phyloP scores from a whole-genome alignment of 2,113 vertebrate genomes.

The Eonycteris spelaea region DNA sequence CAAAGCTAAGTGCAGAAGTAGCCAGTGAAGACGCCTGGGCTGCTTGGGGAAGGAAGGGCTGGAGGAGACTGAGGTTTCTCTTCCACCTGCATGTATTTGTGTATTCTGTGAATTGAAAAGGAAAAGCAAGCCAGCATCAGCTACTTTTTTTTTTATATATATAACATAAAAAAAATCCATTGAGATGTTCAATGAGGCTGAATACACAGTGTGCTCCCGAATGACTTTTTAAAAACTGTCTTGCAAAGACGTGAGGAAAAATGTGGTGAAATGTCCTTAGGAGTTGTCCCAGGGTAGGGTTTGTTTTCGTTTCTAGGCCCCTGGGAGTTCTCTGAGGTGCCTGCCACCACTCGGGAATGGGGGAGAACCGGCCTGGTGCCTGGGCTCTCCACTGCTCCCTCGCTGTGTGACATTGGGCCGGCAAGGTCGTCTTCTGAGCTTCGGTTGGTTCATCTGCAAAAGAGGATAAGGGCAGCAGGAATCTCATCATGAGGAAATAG shows the following conservation, averaged over 20 bases:
- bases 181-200: not conserved
- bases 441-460: not conserved
- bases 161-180: not conserved
- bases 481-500: not conserved
- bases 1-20: not conserved
- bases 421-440: not conserved
- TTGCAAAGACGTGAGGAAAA: not conserved
- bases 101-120: not conserved
- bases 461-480: too few relatives aligned
- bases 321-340: not conserved
- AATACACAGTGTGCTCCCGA: too few relatives aligned
- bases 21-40: not conserved
- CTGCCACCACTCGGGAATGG: not conserved
- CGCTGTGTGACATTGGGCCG: not conserved
- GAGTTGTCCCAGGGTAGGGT: not conserved
- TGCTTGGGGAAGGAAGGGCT: too few relatives aligned
- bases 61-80: not conserved
- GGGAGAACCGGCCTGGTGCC: rapidly evolving
- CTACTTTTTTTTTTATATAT: not conserved
- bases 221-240: not conserved
- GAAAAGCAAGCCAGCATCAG: not conserved
- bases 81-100: not conserved
- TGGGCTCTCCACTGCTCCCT: rapidly evolving
- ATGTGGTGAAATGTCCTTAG: not conserved
- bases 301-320: not conserved